Evolutionary conservation across 2,888 invertebrate genomes (phyloP).

Genomic region (Drosophila dives): DNA sequence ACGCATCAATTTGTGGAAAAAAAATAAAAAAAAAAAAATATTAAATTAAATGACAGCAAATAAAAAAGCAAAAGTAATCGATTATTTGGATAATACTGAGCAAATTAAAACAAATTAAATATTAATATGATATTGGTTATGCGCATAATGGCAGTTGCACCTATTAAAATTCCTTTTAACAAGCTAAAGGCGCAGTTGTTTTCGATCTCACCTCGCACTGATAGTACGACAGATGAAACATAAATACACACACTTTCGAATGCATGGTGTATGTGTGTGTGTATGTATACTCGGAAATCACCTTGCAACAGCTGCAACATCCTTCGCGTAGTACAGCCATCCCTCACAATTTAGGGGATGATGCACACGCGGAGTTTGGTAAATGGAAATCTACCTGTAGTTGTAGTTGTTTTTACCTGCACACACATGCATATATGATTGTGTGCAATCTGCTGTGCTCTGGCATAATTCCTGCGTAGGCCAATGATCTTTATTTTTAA

Average conservation of each 20-base stretch:
- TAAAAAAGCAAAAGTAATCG: not conserved
- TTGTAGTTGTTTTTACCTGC: conserved; percentile 56
- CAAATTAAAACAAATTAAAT: not conserved
- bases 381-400: conserved; percentile 68
- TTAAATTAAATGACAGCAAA: not conserved
- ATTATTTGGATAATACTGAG: not conserved
- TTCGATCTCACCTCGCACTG: conserved; percentile 33
- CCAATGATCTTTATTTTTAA: conserved; percentile 68
- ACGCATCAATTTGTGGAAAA: not conserved
- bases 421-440: conserved; percentile 20
- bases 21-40: not conserved
- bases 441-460: conserved; percentile 56
- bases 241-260: conserved; percentile 23
- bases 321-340: conserved; percentile 56
- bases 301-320: conserved; percentile 80
- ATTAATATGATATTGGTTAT: not conserved
- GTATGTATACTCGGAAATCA: conserved; percentile 64
- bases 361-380: conserved; percentile 46
- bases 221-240: conserved; percentile 42
- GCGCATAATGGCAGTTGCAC: not conserved
- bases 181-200: conserved; percentile 1
- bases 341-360: conserved; percentile 61
- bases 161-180: not conserved
- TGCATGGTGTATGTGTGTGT: conserved; percentile 13
- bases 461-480: conserved; percentile 70